Conservation (phyloP, 1,140 invertebrate genomes). For the Neodiprion lecontei region DNA sequence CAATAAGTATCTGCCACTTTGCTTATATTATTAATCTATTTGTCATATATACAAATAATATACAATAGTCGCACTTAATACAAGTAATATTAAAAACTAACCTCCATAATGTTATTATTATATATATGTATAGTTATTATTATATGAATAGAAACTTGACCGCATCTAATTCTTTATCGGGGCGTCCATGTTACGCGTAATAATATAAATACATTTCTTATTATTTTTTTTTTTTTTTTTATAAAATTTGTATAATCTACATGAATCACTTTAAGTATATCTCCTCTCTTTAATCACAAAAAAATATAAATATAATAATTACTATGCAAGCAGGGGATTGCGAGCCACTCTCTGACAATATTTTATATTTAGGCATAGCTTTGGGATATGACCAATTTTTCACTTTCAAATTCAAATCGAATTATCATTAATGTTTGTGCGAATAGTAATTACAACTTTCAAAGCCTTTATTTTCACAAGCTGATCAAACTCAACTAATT, state of each 20-base stretch:
- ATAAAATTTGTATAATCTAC: conserved; percentile 55
- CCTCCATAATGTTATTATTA: conserved; percentile 38
- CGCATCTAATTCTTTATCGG: conserved; percentile 42
- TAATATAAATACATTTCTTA: conserved; percentile 49
- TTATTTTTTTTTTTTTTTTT: conserved; percentile 18
- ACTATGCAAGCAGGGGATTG: conserved; percentile 42
- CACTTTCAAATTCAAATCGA: not conserved
- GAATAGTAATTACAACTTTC: not conserved
- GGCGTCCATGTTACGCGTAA: conserved; percentile 37
- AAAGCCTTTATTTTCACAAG: not conserved
- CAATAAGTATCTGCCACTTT: conserved; percentile 55
- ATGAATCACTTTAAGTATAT: conserved; percentile 53
- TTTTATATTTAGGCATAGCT: conserved; percentile 7
- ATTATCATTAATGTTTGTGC: not conserved
- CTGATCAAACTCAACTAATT: not conserved
- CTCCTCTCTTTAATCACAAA: conserved; percentile 50
- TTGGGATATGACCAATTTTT: not conserved
- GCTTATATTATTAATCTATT: conserved; percentile 54
- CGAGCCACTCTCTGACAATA: conserved; percentile 50
- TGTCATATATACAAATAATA: conserved; percentile 53
- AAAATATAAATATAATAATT: conserved; percentile 47
- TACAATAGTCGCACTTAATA: conserved; percentile 46
- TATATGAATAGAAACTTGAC: conserved; percentile 53
- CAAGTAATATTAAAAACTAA: conserved; percentile 50
- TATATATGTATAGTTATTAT: conserved; percentile 27